Evolutionary conservation across 2,797 vertebrate genomes (phyloP), one percentile per base, ranked within the genome.

Genomic region (Cheirogaleus major): DNA sequence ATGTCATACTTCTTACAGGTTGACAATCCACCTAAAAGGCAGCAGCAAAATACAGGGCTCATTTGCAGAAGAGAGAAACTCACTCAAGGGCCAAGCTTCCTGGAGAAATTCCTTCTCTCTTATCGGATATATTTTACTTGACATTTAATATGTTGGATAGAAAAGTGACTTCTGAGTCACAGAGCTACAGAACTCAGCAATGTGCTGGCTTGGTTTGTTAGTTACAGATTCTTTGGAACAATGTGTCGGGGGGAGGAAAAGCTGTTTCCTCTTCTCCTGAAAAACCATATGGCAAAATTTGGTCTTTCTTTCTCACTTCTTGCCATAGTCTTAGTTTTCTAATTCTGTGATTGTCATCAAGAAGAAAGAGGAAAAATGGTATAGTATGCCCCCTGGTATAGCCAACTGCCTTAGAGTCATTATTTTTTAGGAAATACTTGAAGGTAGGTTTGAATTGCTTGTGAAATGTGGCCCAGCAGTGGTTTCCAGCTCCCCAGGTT

Each of bases 61-160:
- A 3, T 85, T 80, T 95, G 78, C 35, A 35, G 57, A 48, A 32
- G 70, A 65, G 78, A 93, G 57, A 70, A n/a, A 35, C 57, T 83
- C 23, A 76, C 50, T 25, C 4, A 75, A 85, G 38, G 86, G 41
- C 55, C 83, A 65, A 76, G 38, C 89, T 96, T 88, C 72, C 72
- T 35, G 41, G 87, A 75, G 67, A 89, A 81, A 78, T 89, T 63
- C 91, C 38, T 79, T 86, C 57, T 80, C 35, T 94, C 73, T 86
- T 75, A 94, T 96, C 6, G 0, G 76, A 95, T 76, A n/a, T 73
- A 69, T 94, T 85, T 93, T 87, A 76, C 83, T 97, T 98, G 97
- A 95, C 96, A 98, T 98, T 98, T 98, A 96, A 93, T 90, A 80
- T 94, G 80, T 82, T 96, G 91, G 93, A 89, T 92, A 50, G 67